phyloP scores from a whole-genome alignment of 2,888 invertebrate genomes.

The Petrolisthes manimaculis region DNA sequence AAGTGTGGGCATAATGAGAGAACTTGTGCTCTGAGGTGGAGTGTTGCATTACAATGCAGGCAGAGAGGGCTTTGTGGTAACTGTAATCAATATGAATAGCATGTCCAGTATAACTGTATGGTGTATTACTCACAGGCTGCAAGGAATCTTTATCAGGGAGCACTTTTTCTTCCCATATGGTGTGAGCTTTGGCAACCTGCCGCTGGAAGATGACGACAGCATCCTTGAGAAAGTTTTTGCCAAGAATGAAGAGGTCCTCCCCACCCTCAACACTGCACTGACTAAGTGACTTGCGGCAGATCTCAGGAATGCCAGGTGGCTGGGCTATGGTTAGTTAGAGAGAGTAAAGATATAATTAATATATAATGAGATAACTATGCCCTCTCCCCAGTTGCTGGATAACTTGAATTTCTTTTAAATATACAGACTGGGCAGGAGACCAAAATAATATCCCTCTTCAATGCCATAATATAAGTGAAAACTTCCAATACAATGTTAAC shows the following conservation, averaged over 20 bases:
- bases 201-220: slow-evolving; percentile 83
- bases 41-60: too few relatives aligned
- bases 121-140: slow-evolving; percentile 56
- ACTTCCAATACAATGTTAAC: neutral
- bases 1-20: too few relatives aligned
- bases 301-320: slow-evolving; percentile 92
- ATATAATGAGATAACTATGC: too few relatives aligned
- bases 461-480: neutral
- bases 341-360: too few relatives aligned
- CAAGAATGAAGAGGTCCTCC: slow-evolving; percentile 86
- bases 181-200: slow-evolving; percentile 30
- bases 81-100: neutral
- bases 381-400: too few relatives aligned
- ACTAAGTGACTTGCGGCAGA: slow-evolving; percentile 87
- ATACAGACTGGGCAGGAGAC: too few relatives aligned
- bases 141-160: slow-evolving; percentile 62
- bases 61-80: neutral
- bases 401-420: too few relatives aligned
- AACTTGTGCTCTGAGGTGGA: too few relatives aligned
- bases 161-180: slow-evolving; percentile 60
- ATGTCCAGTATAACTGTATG: neutral
- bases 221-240: slow-evolving; percentile 93
- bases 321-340: slow-evolving; percentile 76
- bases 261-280: slow-evolving; percentile 86
- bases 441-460: too few relatives aligned